Conservation (phyloP, 2,888 invertebrate genomes). For the Hirtodrosophila duncani region DNA sequence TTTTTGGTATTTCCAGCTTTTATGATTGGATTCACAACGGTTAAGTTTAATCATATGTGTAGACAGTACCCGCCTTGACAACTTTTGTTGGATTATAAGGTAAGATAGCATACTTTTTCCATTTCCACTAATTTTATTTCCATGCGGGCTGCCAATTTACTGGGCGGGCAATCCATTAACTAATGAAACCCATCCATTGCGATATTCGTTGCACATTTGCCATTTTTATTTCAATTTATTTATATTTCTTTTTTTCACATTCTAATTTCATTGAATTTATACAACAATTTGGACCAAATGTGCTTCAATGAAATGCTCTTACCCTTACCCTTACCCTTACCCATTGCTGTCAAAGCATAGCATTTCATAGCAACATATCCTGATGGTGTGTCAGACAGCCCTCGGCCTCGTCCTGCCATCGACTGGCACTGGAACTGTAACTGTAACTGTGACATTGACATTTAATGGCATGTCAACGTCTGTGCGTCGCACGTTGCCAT, state of each 20-base stretch:
- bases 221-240: conserved; percentile 34
- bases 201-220: conserved; percentile 18
- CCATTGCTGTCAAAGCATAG: neutral
- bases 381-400: neutral
- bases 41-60: no score
- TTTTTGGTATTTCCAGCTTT: no score
- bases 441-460: conserved; percentile 29
- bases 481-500: conserved; percentile 40
- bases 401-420: conserved; percentile 28
- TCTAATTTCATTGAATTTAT: conserved; percentile 68
- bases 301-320: conserved; percentile 27
- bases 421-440: conserved; percentile 13
- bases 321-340: conserved; percentile 6
- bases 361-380: neutral
- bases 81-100: no score
- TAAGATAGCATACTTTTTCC: neutral
- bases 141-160: conserved; percentile 5
- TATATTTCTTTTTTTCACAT: conserved; percentile 37
- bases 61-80: no score
- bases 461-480: conserved; percentile 63
- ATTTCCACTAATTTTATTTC: conserved; percentile 26
- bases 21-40: no score
- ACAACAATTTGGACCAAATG: conserved; percentile 60
- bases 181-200: conserved; percentile 50
- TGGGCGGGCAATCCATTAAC: conserved; percentile 50